Evolutionary conservation across 2,113 vertebrate genomes (phyloP).

Genomic region (Lepidothrix coronata): DNA sequence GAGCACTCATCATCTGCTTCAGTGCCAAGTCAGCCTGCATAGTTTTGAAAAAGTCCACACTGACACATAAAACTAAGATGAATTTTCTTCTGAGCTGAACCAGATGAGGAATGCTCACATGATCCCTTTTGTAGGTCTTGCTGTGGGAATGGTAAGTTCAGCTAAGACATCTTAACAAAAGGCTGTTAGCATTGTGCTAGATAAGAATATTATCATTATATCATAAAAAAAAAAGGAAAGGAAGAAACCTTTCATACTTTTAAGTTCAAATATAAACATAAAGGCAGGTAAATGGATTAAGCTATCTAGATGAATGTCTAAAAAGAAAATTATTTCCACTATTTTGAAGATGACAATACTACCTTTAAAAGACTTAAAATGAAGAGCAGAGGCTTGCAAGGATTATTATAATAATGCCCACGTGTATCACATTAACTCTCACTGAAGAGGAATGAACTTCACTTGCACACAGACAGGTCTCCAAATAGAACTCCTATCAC

Average conservation of each 20-base stretch:
- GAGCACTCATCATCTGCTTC: neutral
- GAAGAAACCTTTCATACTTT: neutral
- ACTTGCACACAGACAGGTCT: neutral
- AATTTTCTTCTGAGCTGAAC: neutral
- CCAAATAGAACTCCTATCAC: neutral
- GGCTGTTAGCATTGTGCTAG: neutral
- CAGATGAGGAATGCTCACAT: neutral
- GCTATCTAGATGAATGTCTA: neutral
- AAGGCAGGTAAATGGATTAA: neutral
- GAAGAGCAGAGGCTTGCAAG: neutral
- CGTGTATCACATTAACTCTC: neutral
- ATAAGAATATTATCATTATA: neutral
- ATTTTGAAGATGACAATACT: neutral
- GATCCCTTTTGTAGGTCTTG: neutral
- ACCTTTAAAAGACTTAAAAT: neutral
- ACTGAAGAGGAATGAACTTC: neutral
- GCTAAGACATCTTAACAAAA: neutral
- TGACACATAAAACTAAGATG: neutral
- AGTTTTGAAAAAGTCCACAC: neutral
- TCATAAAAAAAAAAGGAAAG: accelerated
- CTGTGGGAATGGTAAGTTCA: neutral
- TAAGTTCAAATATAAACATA: neutral
- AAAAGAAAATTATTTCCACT: neutral
- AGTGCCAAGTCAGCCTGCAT: neutral
- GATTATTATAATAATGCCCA: neutral